Percentiles rank a stretch among this genome's conserved stretches.
Evolutionary conservation across 2,797 vertebrate species (phyloP).

Genomic region (Microcaecilia unicolor): DNA sequence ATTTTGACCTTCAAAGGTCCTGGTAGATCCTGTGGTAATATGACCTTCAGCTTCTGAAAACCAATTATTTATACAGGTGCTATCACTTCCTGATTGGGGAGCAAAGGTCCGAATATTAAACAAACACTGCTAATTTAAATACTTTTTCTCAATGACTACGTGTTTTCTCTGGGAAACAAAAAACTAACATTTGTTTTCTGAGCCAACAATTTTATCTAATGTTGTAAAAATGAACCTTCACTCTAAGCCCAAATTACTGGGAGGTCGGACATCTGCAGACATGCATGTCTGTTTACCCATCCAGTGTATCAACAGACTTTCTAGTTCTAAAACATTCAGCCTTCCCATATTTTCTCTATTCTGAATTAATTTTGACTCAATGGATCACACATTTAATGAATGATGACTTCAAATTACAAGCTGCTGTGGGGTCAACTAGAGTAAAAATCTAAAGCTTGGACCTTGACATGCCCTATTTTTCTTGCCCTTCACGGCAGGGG

Average conservation of each 20-base stretch:
- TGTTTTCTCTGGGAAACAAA: constrained; percentile 4
- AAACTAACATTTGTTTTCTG: not conserved
- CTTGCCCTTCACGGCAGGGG: not conserved
- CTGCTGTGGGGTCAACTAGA: not conserved
- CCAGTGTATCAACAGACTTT: not conserved
- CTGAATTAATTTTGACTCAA: not conserved
- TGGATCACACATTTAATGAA: not conserved
- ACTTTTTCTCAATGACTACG: constrained; percentile 11
- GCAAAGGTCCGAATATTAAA: constrained; percentile 26
- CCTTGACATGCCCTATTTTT: not conserved
- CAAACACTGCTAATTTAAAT: constrained; percentile 36
- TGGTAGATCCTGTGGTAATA: constrained; percentile 8
- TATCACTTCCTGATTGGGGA: constrained; percentile 37
- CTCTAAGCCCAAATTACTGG: not conserved
- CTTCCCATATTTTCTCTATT: not conserved
- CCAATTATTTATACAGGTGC: constrained; percentile 38
- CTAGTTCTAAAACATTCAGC: not conserved
- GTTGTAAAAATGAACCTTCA: not conserved
- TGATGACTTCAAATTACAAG: not conserved
- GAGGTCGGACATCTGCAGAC: not conserved
- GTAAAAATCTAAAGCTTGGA: not conserved
- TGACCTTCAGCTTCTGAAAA: constrained; percentile 37
- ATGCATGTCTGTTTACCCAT: not conserved
- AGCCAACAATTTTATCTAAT: not conserved
- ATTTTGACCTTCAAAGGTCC: constrained; percentile 31